These are phyloP conservation scores for Drosophila orena DNA, from an alignment of 1,140 invertebrate species.

Conservation along the genomic window DNA sequence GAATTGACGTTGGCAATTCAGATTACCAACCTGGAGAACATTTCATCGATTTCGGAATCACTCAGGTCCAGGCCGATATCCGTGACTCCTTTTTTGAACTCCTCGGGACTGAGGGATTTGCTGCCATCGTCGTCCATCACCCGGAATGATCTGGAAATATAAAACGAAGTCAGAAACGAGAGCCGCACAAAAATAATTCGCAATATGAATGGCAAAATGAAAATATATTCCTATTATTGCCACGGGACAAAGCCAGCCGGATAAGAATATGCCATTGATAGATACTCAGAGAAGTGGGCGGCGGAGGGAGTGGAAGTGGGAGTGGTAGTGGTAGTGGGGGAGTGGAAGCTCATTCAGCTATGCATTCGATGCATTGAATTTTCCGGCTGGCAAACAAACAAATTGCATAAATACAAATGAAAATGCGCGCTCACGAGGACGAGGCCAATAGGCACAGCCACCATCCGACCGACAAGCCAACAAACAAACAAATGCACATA, in stretches of 20 bases:
- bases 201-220: slow-evolving; percentile 30
- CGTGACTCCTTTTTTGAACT: slow-evolving; percentile 92
- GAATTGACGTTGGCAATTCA: background rate
- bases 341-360: slow-evolving; percentile 24
- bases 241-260: slow-evolving; percentile 45
- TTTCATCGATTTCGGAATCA: slow-evolving; percentile 87
- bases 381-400: slow-evolving; percentile 79
- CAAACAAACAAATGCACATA: slow-evolving; percentile 36
- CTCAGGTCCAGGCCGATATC: slow-evolving; percentile 91
- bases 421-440: slow-evolving; percentile 61
- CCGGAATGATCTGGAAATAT: slow-evolving; percentile 90
- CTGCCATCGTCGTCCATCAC: slow-evolving; percentile 96
- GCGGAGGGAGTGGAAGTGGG: background rate
- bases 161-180: slow-evolving; percentile 1
- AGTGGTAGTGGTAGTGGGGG: too few species aligned
- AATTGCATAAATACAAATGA: slow-evolving; percentile 83
- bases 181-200: slow-evolving; percentile 31
- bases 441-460: slow-evolving; percentile 52
- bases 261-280: slow-evolving; percentile 53
- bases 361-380: slow-evolving; percentile 77
- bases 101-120: slow-evolving; percentile 91
- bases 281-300: slow-evolving; percentile 15
- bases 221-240: slow-evolving; percentile 65
- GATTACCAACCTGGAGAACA: slow-evolving; percentile 86
- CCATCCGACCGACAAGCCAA: slow-evolving; percentile 34